Percentiles rank a stretch among this genome's conserved stretches.
phyloP scores from a whole-genome alignment of 2,113 vertebrate species.

The Dipodomys ordii region DNA sequence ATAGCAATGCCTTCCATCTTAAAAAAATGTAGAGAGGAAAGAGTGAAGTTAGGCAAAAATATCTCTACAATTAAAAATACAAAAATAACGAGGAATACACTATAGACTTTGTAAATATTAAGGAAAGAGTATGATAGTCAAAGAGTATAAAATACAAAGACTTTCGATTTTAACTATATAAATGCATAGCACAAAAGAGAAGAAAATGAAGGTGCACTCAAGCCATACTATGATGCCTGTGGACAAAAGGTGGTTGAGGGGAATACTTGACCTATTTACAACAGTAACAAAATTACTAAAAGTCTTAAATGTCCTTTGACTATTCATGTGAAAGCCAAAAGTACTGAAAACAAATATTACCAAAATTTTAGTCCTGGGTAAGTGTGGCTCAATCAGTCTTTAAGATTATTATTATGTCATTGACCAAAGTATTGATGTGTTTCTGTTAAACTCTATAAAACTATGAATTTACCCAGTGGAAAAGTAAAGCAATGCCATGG shows the following conservation, averaged over 20 bases:
- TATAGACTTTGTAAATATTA: too few species aligned
- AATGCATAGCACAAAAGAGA: background rate
- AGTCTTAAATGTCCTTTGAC: background rate
- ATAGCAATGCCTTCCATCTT: background rate
- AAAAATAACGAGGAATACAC: background rate
- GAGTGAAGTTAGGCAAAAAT: background rate
- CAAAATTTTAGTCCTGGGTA: background rate
- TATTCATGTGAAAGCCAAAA: background rate
- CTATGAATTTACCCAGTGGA: background rate
- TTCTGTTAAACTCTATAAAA: background rate
- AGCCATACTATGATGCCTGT: background rate
- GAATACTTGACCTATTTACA: background rate
- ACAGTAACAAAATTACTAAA: background rate
- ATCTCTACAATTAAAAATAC: background rate
- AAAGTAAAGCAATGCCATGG: too few species aligned
- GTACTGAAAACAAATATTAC: background rate
- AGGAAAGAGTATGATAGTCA: too few species aligned
- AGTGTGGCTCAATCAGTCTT: background rate
- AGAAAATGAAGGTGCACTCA: background rate
- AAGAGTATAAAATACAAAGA: too few species aligned
- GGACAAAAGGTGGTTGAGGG: background rate
- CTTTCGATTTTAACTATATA: too few species aligned
- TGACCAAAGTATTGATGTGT: background rate
- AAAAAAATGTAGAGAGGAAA: background rate
- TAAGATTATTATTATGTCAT: background rate